Conservation (phyloP, 2,888 invertebrate species). For the Ophion ventricosus region DNA sequence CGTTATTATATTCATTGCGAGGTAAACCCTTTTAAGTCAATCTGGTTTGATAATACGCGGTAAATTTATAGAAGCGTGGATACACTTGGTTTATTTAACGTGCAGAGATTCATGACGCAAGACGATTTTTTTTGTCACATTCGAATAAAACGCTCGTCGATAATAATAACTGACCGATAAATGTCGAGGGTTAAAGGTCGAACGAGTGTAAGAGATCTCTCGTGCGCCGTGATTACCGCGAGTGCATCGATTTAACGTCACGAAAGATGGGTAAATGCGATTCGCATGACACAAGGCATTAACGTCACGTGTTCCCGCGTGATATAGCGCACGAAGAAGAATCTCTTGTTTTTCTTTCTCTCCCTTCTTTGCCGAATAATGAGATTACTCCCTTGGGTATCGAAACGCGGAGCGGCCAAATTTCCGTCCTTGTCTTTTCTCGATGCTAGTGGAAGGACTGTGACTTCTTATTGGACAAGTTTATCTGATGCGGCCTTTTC, state of each 20-base stretch:
- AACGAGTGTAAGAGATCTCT: conserved; percentile 29
- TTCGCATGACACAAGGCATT: conserved; percentile 47
- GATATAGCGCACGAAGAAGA: conserved; percentile 6
- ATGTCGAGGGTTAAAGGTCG: conserved; percentile 53
- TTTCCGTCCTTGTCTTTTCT: neutral
- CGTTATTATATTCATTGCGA: neutral
- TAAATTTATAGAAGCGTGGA: neutral
- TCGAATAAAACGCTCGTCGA: conserved; percentile 35
- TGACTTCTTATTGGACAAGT: neutral
- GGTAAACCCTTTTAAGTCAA: neutral
- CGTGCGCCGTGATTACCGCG: conserved; percentile 37
- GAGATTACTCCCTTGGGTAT: neutral
- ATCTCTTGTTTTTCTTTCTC: conserved; percentile 6
- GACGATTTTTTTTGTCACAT: conserved; percentile 14
- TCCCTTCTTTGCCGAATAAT: neutral
- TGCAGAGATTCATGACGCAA: conserved; percentile 23
- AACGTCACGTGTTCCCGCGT: conserved; percentile 23
- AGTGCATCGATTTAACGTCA: conserved; percentile 45
- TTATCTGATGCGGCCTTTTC: neutral
- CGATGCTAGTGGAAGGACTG: neutral
- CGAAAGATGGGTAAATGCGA: conserved; percentile 45
- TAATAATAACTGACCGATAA: conserved; percentile 55
- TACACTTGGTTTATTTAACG: neutral
- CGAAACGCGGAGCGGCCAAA: neutral
- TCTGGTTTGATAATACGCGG: neutral